Base-by-base conservation (phyloP, 1,140 invertebrate species). In the Aphaenogaster ashmeadi region DNA sequence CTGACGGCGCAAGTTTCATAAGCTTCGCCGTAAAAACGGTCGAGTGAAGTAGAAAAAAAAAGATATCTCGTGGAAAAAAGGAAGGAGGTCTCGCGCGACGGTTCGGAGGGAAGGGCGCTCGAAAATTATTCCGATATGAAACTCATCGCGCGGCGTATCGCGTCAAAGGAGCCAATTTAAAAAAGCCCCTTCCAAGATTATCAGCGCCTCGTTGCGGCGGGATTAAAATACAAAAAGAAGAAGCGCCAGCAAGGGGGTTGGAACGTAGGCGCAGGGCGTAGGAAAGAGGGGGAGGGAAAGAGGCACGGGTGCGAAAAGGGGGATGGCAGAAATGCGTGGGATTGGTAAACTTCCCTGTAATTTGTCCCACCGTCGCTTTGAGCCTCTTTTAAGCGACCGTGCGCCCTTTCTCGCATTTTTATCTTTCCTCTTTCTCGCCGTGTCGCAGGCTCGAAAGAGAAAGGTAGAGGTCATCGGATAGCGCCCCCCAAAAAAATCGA, bases 81-180 rank as follows among this genome's bases (percentile, higher is more conserved):
- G 67, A 50, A 56, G 27, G n/a, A 60, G 41, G 66, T 27, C 11
- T 38, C 78, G 54, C 18, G 54, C 54, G 80, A 84, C 67, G 67
- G 67, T 83, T 36, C 44, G 41, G 58, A 56, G 54, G 67, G 86
- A 64, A 87, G 86, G 87, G 79, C 60, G 87, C 86, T 92, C 79
- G 93, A 91, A 94, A 95, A 95, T 95, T 95, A 95, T 95, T 95
- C 94, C 92, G 90, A 95, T 95, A 94, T 95, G 92, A 95, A 95
- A 95, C 94, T 95, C 94, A 94, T 94, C 93, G 92, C 90, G 91
- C 91, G 92, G 89, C 90, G 90, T 91, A 91, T 91, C 87, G 93
- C 92, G 93, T 95, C 95, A 95, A 95, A 95, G 94, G 90, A 95
- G 89, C 94, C 94, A 95, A 95, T 95, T 95, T 95, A 95, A 95